phyloP scores from a whole-genome alignment of 2,113 vertebrate species.

The Myanophis thanlyinensis region DNA sequence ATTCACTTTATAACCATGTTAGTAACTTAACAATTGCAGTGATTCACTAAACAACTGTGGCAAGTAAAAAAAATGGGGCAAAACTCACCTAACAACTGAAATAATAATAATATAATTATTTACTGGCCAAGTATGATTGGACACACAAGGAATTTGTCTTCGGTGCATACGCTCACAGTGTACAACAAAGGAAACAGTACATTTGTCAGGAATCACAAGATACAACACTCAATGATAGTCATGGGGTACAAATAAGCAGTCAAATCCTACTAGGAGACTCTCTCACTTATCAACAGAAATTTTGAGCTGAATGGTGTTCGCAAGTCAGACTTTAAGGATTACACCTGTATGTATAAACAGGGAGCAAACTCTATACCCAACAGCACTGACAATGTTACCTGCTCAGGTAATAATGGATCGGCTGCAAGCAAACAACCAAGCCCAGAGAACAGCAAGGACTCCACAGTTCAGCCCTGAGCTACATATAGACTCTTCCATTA shows the following conservation, averaged over 20 bases:
- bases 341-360: background rate
- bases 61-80: background rate
- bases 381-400: background rate
- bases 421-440: background rate
- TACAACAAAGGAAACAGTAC: too few species aligned
- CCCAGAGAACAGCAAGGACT: background rate
- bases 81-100: background rate
- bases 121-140: too few species aligned
- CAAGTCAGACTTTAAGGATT: background rate
- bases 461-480: background rate
- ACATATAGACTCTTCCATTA: background rate
- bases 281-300: background rate
- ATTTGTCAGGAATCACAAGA: too few species aligned
- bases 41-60: background rate
- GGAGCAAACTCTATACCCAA: background rate
- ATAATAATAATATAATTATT: too few species aligned
- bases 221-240: too few species aligned
- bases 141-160: too few species aligned
- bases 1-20: background rate
- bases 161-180: too few species aligned
- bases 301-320: background rate
- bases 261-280: too few species aligned
- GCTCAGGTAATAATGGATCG: background rate
- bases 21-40: background rate
- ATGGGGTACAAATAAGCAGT: too few species aligned